Evolutionary conservation across 2,888 invertebrate species (phyloP).

Genomic region (Zaprionus lineosus): DNA sequence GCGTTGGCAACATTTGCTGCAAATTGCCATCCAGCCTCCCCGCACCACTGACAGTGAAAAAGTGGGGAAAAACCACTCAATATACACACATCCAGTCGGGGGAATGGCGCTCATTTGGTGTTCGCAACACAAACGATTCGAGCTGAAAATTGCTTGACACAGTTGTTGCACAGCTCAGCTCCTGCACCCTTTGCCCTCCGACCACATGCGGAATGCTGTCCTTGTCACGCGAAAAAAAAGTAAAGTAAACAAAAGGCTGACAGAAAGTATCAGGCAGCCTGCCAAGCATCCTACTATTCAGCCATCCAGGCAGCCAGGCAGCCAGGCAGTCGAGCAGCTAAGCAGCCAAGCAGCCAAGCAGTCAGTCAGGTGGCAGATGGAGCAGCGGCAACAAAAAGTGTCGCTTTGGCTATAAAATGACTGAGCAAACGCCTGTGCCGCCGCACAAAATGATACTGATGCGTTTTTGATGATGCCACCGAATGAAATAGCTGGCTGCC

Average conservation of each 20-base stretch:
- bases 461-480: constrained; percentile 77
- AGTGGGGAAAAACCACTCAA: not conserved
- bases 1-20: constrained; percentile 72
- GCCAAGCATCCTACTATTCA: too few species aligned
- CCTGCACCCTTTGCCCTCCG: constrained; percentile 19
- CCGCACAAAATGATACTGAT: constrained; percentile 68
- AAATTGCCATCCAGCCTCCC: constrained; percentile 43
- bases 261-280: constrained; percentile 6
- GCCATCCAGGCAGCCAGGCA: constrained; percentile 12
- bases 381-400: constrained; percentile 41
- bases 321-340: constrained; percentile 7
- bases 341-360: constrained; percentile 12
- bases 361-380: constrained; percentile 15
- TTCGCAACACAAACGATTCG: constrained; percentile 59
- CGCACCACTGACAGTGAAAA: not conserved
- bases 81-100: not conserved
- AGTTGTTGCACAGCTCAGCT: constrained; percentile 59
- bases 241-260: constrained; percentile 66
- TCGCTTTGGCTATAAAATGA: constrained; percentile 62
- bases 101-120: constrained; percentile 38
- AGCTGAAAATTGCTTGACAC: constrained; percentile 74
- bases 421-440: constrained; percentile 56
- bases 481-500: constrained; percentile 30
- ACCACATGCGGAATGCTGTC: too few species aligned
- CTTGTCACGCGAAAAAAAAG: constrained; percentile 64